A percentile compares a stretch with the other conserved stretches of the same genome.
Conservation (phyloP, 2,797 vertebrate species). For the Aotus griseimembra region DNA sequence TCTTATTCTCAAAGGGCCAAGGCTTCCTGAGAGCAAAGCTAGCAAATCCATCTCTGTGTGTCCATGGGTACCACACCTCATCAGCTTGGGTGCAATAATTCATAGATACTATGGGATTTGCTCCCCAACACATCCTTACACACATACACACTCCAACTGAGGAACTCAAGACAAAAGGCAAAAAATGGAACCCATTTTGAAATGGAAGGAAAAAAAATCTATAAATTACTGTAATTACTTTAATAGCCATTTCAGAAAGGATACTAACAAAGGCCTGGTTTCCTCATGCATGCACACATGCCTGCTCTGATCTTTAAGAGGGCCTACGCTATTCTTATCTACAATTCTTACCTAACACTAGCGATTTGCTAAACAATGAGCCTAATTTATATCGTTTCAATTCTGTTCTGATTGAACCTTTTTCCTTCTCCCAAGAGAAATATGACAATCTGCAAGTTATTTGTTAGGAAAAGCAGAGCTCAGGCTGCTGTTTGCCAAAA, state of each 20-base stretch:
- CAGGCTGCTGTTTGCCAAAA: constrained; percentile 59
- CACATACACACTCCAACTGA: constrained; percentile 21
- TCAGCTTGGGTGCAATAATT: background rate
- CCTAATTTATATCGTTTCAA: constrained; percentile 73
- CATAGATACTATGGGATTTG: background rate
- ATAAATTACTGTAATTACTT: constrained; percentile 80
- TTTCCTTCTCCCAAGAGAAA: constrained; percentile 61
- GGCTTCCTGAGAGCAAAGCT: background rate
- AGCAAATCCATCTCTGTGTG: background rate
- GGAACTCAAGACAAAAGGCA: constrained; percentile 67
- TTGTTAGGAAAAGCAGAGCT: constrained; percentile 63
- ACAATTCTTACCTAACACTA: constrained; percentile 73
- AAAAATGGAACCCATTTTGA: constrained; percentile 71
- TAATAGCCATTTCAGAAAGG: constrained; percentile 76
- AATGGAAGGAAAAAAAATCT: constrained; percentile 50
- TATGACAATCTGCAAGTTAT: constrained; percentile 74
- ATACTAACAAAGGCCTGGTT: constrained; percentile 65
- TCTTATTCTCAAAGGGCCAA: background rate
- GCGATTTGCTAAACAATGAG: constrained; percentile 68
- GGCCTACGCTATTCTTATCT: constrained; percentile 57
- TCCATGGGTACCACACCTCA: background rate
- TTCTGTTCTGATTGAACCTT: constrained; percentile 70
- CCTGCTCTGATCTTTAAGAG: constrained; percentile 56
- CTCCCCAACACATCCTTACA: constrained; percentile 21
- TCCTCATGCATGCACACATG: background rate